Evolutionary conservation across 2,797 vertebrate species (phyloP), one percentile per base, ranked within the genome.

Genomic region (Coluber constrictor): DNA sequence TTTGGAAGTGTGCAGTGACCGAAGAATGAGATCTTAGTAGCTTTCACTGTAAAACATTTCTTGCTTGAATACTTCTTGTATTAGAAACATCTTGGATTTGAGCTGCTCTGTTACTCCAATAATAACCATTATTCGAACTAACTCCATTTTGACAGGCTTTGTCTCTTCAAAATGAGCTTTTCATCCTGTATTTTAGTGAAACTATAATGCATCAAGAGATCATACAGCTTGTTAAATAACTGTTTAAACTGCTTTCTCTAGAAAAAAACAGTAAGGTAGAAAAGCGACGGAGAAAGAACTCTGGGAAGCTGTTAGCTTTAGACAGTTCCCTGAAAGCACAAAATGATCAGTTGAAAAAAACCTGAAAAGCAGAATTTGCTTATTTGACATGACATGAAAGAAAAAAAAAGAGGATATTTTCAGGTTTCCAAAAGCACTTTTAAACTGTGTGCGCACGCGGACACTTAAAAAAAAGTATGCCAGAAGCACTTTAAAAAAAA

Each of bases 401-500:
- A 92, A 93, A 91, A 51, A 54, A 29, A 23, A 70, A 95, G 89
- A 37, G 92, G 93, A 95, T 37, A 94, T 20, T 93, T 95, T 90
- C 92, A 92, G 89, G 15, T 61, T 91, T 89, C 11, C 70, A 91
- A 94, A 90, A 95, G 94, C 95, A 96, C 96, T 95, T 95, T 95
- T 86, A 90, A 88, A 86, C 20, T 55, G 70, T 88, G 60, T 90
- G 70, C 63, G 47, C 9, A 0, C n/a, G 37, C 27, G 0, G 56
- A 6, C 6, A 0, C 66, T 70, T 57, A 1, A 92, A 95, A 55
- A 63, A 51, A 51, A 91, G 63, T 0, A 0, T 13, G 13, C 2
- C 70, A 70, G 87, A 95, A 96, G 96, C 96, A 97, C 97, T 97
- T 97, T 96, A 27, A 93, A 96, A 94, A 93, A 87, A 93, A 83